Evolutionary conservation across 2,888 invertebrate genomes (phyloP).

Genomic region (Cosmorhoe ocellata): DNA sequence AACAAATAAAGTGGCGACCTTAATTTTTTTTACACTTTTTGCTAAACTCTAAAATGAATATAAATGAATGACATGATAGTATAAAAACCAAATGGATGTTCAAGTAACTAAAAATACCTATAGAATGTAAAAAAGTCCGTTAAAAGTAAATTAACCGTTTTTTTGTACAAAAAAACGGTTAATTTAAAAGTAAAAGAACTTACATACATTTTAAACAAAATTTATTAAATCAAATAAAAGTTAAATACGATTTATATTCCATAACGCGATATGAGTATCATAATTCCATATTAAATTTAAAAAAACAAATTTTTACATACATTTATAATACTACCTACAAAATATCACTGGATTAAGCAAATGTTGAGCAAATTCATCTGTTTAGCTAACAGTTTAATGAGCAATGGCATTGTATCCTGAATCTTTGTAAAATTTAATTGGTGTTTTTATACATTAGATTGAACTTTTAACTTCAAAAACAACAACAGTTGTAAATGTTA

Average conservation of each 20-base stretch:
- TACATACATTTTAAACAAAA: slow-evolving; percentile 38
- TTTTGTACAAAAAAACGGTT: slow-evolving; percentile 7
- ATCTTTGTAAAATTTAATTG: too few species aligned
- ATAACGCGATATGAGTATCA: slow-evolving; percentile 46
- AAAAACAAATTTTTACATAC: slow-evolving; percentile 33
- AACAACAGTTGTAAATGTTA: background rate
- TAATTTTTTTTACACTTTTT: too few species aligned
- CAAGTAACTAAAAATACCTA: too few species aligned
- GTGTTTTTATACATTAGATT: too few species aligned
- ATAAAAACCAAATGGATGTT: too few species aligned
- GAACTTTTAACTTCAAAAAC: too few species aligned
- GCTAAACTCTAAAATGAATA: too few species aligned
- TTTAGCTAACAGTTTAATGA: slow-evolving; percentile 18
- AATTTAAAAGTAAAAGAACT: slow-evolving; percentile 28
- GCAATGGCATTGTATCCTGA: background rate
- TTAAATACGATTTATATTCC: slow-evolving; percentile 46
- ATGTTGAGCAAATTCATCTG: slow-evolving; percentile 12
- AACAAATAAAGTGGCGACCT: too few species aligned
- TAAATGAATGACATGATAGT: too few species aligned
- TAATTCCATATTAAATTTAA: slow-evolving; percentile 40
- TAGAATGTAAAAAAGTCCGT: too few species aligned
- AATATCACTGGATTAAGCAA: slow-evolving; percentile 32
- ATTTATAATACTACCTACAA: slow-evolving; percentile 30
- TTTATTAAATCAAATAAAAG: slow-evolving; percentile 34
- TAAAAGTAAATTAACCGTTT: too few species aligned